Evolutionary conservation across 2,797 vertebrate species (phyloP), one percentile per base, ranked within the genome.

Genomic region (Botia almorhae): DNA sequence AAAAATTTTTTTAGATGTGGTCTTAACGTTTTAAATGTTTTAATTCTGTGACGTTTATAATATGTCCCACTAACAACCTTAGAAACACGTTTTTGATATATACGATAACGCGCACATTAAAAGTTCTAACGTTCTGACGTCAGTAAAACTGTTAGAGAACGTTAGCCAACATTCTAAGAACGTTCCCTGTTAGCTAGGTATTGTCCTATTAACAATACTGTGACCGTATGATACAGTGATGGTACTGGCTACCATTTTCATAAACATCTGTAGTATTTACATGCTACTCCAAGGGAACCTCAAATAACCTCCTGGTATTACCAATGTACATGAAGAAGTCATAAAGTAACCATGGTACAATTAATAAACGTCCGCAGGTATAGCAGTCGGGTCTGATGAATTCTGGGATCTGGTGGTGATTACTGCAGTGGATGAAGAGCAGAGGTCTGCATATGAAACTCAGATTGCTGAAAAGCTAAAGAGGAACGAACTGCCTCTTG

Each of bases 361-460:
- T 46, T 2, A 46, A 46, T 46, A 46, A 46, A 10, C 43, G 1
- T 65, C 6, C 60, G 69, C 76, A 97, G 97, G 94, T 72, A 90
- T 80, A 79, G 81, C 88, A 46, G 90, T 93, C 33, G 73, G 80
- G 43, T 12, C 89, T 12, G 93, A 93, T 12, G 88, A 92, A 86
- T 97, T 97, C 70, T 98, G 96, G 97, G 96, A 98, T 69, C 86
- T 94, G 69, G 95, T 98, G 83, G 94, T 91, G 29, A 88, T 98
- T 81, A 97, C 96, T 23, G 95, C 96, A 2, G 94, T 89, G 70
- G 96, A 98, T 83, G 89, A 87, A 75, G 90, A 90, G 39, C 97
- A 98, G 89, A 95, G 87, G 84, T 84, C 87, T 19, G 93, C 93
- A 0, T 98, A 96, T 53, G 92, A 94, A 86, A 89, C 92, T 81